These are phyloP conservation scores for Crocidura indochinensis DNA, from an alignment of 2,797 vertebrate species.

Conservation along the genomic window DNA sequence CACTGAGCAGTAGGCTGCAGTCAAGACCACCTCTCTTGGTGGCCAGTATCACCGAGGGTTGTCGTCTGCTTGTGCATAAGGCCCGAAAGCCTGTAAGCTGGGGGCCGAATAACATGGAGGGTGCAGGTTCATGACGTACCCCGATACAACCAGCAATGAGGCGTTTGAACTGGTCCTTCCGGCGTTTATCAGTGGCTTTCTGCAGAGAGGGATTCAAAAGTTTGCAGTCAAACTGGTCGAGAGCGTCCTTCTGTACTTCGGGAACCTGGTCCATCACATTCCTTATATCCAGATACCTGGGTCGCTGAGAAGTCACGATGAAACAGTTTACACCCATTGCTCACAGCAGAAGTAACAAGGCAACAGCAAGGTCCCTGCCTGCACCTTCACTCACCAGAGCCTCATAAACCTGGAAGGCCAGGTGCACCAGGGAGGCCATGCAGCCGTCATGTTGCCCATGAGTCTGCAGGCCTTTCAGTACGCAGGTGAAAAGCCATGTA, in stretches of 20 bases:
- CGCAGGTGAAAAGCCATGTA: conserved; percentile 95
- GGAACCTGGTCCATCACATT: conserved; percentile 96
- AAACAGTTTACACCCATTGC: conserved; percentile 1
- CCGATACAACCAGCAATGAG: conserved; percentile 96
- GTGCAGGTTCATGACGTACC: conserved; percentile 89
- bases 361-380: background rate
- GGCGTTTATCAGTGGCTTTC: conserved; percentile 95
- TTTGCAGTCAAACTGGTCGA: conserved; percentile 96
- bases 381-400: conserved; percentile 93
- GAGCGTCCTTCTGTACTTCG: conserved; percentile 93
- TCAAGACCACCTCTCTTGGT: background rate
- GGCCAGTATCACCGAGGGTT: background rate
- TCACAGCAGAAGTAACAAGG: background rate
- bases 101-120: background rate
- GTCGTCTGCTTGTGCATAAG: background rate
- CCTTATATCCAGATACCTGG: conserved; percentile 94
- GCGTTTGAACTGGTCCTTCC: conserved; percentile 97
- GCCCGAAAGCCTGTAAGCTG: background rate
- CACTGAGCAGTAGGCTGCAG: background rate
- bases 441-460: conserved; percentile 98
- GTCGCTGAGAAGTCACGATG: conserved; percentile 91
- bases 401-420: conserved; percentile 97
- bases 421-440: conserved; percentile 93
- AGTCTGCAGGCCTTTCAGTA: conserved; percentile 95
- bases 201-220: conserved; percentile 93